Conservation (phyloP, 2,888 invertebrate species). For the Drosophila mimetica region DNA sequence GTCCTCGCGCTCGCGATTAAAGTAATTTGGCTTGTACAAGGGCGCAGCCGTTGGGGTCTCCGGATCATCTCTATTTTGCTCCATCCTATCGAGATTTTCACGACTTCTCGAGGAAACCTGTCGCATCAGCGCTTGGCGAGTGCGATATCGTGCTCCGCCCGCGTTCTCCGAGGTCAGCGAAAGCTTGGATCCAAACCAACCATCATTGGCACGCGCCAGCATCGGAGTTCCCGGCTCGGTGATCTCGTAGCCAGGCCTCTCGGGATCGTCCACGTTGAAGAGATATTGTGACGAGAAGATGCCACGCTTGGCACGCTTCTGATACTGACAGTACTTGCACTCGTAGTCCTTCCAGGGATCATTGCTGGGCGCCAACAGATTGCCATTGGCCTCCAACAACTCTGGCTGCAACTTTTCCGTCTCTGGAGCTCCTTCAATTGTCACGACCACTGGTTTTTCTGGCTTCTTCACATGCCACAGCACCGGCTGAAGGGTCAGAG, state of each 20-base stretch:
- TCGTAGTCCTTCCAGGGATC: slow-evolving; percentile 73
- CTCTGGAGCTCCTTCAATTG: not conserved
- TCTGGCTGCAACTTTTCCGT: slow-evolving; percentile 47
- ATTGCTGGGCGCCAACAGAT: slow-evolving; percentile 45
- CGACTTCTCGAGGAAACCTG: slow-evolving; percentile 62
- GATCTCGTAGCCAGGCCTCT: slow-evolving; percentile 88
- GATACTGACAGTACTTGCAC: slow-evolving; percentile 80
- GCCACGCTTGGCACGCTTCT: slow-evolving; percentile 72
- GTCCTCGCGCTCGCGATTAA: slow-evolving; percentile 87
- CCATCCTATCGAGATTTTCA: slow-evolving; percentile 59
- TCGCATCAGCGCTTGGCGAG: slow-evolving; percentile 63
- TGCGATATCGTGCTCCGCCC: slow-evolving; percentile 42
- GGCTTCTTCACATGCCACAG: slow-evolving; percentile 88
- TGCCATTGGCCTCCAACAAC: slow-evolving; percentile 64
- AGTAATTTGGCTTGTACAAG: slow-evolving; percentile 85
- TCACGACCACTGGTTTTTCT: slow-evolving; percentile 9
- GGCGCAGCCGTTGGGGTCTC: slow-evolving; percentile 17
- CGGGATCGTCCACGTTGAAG: slow-evolving; percentile 87
- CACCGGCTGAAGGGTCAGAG: slow-evolving; percentile 89
- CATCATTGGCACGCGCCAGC: slow-evolving; percentile 85
- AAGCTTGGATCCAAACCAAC: slow-evolving; percentile 82
- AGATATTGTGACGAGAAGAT: slow-evolving; percentile 82
- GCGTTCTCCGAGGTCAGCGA: slow-evolving; percentile 76
- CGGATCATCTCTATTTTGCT: slow-evolving; percentile 29
- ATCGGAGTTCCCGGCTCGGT: slow-evolving; percentile 88